A percentile compares a stretch with the other conserved stretches of the same genome.
Conservation (phyloP, 2,797 vertebrate species). For the Rhinophrynus dorsalis region DNA sequence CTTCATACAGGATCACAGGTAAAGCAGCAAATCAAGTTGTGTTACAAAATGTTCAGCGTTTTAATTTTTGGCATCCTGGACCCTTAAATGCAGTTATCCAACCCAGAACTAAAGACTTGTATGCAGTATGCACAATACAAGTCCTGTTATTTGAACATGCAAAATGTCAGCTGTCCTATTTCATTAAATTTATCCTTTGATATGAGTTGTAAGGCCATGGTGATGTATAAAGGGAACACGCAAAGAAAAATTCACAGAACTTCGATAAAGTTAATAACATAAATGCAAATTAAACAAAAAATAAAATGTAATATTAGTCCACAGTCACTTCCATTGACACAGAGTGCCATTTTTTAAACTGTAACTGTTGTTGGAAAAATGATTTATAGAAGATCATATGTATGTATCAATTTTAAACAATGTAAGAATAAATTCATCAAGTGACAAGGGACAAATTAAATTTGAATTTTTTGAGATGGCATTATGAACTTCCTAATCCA, state of each 20-base stretch:
- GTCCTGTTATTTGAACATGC: slow-evolving; percentile 75
- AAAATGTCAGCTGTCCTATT: slow-evolving; percentile 67
- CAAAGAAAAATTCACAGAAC: slow-evolving; percentile 68
- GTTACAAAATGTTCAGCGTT: slow-evolving; percentile 69
- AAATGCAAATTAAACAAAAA: slow-evolving; percentile 65
- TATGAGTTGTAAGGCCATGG: slow-evolving; percentile 88
- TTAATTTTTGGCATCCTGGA: slow-evolving; percentile 77
- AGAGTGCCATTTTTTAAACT: slow-evolving; percentile 65
- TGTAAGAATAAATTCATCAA: slow-evolving; percentile 62
- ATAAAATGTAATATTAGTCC: slow-evolving; percentile 62
- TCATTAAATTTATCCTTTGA: slow-evolving; percentile 66
- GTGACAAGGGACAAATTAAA: slow-evolving; percentile 67
- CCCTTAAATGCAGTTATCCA: slow-evolving; percentile 72
- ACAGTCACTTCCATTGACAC: slow-evolving; percentile 70
- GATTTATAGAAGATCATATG: slow-evolving; percentile 69
- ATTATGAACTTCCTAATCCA: slow-evolving; percentile 69
- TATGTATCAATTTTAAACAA: slow-evolving; percentile 65
- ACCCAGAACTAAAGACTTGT: slow-evolving; percentile 67
- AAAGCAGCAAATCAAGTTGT: slow-evolving; percentile 78
- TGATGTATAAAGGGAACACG: slow-evolving; percentile 81
- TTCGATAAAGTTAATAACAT: slow-evolving; percentile 65
- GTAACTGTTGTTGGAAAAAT: slow-evolving; percentile 55
- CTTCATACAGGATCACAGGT: slow-evolving; percentile 72
- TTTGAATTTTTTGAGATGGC: slow-evolving; percentile 67
- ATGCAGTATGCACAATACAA: slow-evolving; percentile 70